Evolutionary conservation across 2,113 vertebrate species (phyloP), one percentile per base, ranked within the genome.

Genomic region (Hippocampus abdominalis): DNA sequence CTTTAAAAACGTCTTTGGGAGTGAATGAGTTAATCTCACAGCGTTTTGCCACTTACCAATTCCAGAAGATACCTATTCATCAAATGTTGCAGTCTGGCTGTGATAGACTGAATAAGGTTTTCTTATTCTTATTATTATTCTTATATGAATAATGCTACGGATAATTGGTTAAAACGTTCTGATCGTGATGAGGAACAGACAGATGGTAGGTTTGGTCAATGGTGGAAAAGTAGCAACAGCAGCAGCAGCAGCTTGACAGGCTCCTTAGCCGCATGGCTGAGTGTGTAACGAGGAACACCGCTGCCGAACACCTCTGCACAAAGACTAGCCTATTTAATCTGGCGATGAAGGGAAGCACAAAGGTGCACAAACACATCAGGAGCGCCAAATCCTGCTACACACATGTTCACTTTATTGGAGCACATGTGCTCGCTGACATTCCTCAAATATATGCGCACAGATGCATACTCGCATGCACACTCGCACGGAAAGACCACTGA

Each of bases 221-320:
- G 64, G 60, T 75, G 81, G 80, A 62, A 63, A 85, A 75, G 87
- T 12, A 42, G 40, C 15, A 49, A 16, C 15, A 48, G 49, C 21
- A 54, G 51, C 85, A 81, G 71, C 75, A 79, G 53, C 80, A 83
- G 78, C 74, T 81, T 86, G 87, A 89, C 84, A 88, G 86, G 88
- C 78, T 77, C 87, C 83, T 84, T 92, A 93, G 90, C 88, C 73
- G 85, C 88, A 86, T 81, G 81, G 86, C 49, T 90, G 93, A 81
- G 83, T 89, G 82, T 86, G 86, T 93, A 96, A 94, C 93, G 93
- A 92, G 94, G 93, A 93, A 92, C 94, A 96, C 95, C 95, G 95
- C 93, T 90, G 95, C 93, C 90, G 89, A 93, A 93, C 92, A 91
- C 84, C 92, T 91, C 91, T 90, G 93, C 89, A 93, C 90, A 92